A percentile compares a stretch with the other conserved stretches of the same genome.
Conservation (phyloP, 2,113 vertebrate species). For the Gorilla gorilla region DNA sequence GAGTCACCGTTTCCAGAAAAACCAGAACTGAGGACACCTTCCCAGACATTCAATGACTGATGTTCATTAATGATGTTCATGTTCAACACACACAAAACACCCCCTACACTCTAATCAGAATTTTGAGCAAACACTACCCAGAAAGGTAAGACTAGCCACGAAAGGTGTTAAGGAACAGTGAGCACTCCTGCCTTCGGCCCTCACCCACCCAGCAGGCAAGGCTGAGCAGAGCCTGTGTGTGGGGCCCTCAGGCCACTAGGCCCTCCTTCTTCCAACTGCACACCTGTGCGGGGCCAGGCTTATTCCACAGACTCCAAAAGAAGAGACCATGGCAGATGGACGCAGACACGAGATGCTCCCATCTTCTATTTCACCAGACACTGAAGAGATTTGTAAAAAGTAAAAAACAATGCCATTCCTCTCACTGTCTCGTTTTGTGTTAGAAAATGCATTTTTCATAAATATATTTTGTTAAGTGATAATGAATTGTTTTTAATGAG, state of each 20-base stretch:
- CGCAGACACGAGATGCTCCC: rapidly evolving
- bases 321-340: rapidly evolving
- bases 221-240: neutral
- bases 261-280: neutral
- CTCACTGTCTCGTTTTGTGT: neutral
- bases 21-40: neutral
- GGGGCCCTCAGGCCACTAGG: neutral
- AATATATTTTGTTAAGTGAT: neutral
- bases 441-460: neutral
- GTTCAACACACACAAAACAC: neutral
- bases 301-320: neutral
- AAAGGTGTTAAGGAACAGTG: rapidly evolving
- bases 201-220: rapidly evolving
- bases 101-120: neutral
- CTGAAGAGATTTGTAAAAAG: neutral
- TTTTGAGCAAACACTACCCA: neutral
- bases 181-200: rapidly evolving
- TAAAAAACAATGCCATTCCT: neutral
- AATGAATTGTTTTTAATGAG: neutral
- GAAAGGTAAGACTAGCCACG: neutral
- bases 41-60: neutral
- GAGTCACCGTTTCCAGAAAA: neutral
- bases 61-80: neutral
- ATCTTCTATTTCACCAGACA: no score
- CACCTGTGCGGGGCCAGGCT: neutral